These are phyloP conservation scores for Drosophila santomea DNA, from an alignment of 1,140 invertebrate species.

Conservation along the genomic window DNA sequence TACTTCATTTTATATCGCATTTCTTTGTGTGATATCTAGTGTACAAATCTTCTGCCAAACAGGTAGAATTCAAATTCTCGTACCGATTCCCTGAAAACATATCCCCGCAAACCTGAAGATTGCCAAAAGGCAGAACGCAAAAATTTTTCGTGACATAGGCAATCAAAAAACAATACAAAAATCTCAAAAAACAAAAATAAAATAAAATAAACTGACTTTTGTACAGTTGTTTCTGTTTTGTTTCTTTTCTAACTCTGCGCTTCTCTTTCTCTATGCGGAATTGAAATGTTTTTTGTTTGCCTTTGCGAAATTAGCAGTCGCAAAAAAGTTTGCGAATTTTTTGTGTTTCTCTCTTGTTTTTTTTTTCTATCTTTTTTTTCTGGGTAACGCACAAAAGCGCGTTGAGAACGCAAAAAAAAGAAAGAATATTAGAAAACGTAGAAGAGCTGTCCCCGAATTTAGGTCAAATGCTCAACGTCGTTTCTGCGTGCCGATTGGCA, in stretches of 20 bases:
- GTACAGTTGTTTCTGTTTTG: constrained; percentile 55
- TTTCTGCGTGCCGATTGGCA: constrained; percentile 72
- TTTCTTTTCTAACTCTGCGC: constrained; percentile 24
- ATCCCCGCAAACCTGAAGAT: constrained; percentile 18
- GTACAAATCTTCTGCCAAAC: constrained; percentile 1
- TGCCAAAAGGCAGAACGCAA: constrained; percentile 2
- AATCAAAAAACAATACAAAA: constrained; percentile 1
- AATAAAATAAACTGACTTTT: constrained; percentile 32
- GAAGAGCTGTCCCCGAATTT: constrained; percentile 61
- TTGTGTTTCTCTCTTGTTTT: constrained; percentile 9
- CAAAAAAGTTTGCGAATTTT: constrained; percentile 51
- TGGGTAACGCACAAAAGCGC: constrained; percentile 48
- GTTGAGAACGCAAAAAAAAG: constrained; percentile 26
- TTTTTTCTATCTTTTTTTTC: constrained; percentile 5
- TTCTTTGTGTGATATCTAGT: neutral
- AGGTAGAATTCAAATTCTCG: constrained; percentile 24
- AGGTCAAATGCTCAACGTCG: constrained; percentile 64
- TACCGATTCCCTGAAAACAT: constrained; percentile 1
- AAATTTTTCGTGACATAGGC: constrained; percentile 18
- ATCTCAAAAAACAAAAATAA: neutral
- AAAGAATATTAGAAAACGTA: constrained; percentile 30
- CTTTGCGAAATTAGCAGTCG: constrained; percentile 67
- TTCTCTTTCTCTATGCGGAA: constrained; percentile 34
- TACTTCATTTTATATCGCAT: neutral
- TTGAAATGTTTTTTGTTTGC: constrained; percentile 37